phyloP scores from a whole-genome alignment of 1,140 invertebrate species.

The Ladona fulva region DNA sequence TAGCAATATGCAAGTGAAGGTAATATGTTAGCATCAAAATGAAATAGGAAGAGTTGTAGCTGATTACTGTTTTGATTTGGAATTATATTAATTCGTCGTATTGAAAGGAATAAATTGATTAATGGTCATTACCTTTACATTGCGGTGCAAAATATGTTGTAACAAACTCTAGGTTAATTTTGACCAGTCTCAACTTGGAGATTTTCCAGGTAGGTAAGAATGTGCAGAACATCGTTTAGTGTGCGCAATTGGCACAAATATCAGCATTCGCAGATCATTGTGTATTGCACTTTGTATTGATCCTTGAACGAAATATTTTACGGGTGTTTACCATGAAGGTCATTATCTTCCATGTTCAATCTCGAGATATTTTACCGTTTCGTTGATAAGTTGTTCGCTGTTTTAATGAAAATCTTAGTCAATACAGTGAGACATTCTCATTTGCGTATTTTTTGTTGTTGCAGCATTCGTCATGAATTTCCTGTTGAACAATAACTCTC shows the following conservation, averaged over 20 bases:
- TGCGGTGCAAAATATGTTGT: neutral
- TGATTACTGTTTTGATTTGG: neutral
- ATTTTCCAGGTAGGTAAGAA: neutral
- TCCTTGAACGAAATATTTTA: too few relatives aligned
- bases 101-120: neutral
- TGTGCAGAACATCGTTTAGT: neutral
- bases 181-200: neutral
- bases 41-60: neutral
- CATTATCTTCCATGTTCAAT: too few relatives aligned
- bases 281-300: too few relatives aligned
- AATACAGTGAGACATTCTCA: too few relatives aligned
- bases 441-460: too few relatives aligned
- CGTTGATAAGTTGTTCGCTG: too few relatives aligned
- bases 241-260: neutral
- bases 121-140: neutral
- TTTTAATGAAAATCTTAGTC: too few relatives aligned
- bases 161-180: slow-evolving; percentile 3
- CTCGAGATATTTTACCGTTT: too few relatives aligned
- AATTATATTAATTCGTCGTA: neutral
- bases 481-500: too few relatives aligned
- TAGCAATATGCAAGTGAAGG: neutral
- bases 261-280: too few relatives aligned
- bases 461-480: too few relatives aligned
- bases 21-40: neutral
- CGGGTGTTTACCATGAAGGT: too few relatives aligned